These are phyloP conservation scores for Clamator glandarius DNA, from an alignment of 2,797 vertebrate species.

Conservation along the genomic window DNA sequence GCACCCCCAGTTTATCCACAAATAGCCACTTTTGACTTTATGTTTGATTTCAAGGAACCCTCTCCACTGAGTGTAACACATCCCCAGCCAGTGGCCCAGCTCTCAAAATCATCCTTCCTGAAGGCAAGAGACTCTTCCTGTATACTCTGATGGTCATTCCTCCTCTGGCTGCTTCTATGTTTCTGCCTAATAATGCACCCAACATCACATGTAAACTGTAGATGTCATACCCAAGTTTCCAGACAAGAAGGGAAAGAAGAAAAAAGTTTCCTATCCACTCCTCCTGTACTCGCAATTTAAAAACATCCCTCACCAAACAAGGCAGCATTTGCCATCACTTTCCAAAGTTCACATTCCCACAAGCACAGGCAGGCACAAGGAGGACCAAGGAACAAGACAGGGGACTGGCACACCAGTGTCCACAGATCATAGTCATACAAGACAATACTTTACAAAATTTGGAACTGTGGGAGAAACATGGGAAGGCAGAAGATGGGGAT, in stretches of 20 bases:
- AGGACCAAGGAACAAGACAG: constrained; percentile 8
- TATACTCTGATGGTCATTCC: accelerated
- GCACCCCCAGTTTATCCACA: neutral
- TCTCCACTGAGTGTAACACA: accelerated
- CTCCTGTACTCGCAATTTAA: neutral
- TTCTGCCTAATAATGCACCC: neutral
- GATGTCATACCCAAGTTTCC: accelerated
- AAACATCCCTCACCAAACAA: neutral
- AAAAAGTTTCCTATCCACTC: neutral
- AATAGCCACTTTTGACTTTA: neutral
- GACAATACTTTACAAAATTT: constrained; percentile 56
- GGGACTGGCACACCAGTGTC: neutral
- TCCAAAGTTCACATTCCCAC: constrained; percentile 65
- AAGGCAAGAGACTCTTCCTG: neutral
- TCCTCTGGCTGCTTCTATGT: accelerated
- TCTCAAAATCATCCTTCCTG: neutral
- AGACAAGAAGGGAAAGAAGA: neutral
- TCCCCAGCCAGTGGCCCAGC: neutral
- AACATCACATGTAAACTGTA: neutral
- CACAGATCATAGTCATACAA: constrained; percentile 9
- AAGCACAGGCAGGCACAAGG: neutral
- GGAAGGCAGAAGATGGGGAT: constrained; percentile 30
- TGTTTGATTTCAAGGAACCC: neutral
- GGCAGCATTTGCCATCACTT: neutral
- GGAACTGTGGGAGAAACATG: constrained; percentile 26